Evolutionary conservation across 1,140 invertebrate species (phyloP), one percentile per base, ranked within the genome.

Genomic region (Portunus trituberculatus): DNA sequence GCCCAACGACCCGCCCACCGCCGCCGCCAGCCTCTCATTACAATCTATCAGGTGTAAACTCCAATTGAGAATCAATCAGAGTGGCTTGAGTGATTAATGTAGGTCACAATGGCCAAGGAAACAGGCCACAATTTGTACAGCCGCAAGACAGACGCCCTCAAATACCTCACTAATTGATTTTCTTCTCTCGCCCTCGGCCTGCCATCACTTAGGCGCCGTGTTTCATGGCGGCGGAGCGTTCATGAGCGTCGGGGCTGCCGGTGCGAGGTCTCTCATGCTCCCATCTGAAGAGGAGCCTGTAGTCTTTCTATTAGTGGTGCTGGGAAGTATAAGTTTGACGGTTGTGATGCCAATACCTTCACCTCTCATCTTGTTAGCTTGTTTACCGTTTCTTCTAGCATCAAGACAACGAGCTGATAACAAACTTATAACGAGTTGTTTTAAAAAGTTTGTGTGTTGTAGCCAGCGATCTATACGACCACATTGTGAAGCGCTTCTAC

Each of bases 131-230:
- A 94, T 94, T 94, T 94, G 93, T 94, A 94, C 59, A 31, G 93
- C 48, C 93, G 16, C 52, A 20, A 88, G 31, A 20, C 32, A 59
- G 59, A 92, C 90, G 76, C 32, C 90, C 94, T 86, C 91, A 95
- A 95, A 95, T 95, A 95, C 94, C 90, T 95, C 90, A 25, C 90
- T 92, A 92, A 95, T 95, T 95, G 94, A 95, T 95, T 95, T 95
- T 95, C 94, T 95, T 91, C 83, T 48, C 92, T 32, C 84, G 10
- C n/a, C 28, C 92, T 86, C 39, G 32, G 39, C 92, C 16, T 92
- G 90, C 94, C 94, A 45, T 92, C 94, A n/a, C 14, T 45, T 4
- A 84, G 32, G 82, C 83, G 28, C 0, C 45, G 10, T 59, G 67
- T 20, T 39, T 31, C 48, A 48, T 29, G 29, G 8, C 29, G n/a